A percentile compares a stretch with the other conserved stretches of the same genome.
Evolutionary conservation across 2,888 invertebrate species (phyloP).

Genomic region (Acleris cristana): DNA sequence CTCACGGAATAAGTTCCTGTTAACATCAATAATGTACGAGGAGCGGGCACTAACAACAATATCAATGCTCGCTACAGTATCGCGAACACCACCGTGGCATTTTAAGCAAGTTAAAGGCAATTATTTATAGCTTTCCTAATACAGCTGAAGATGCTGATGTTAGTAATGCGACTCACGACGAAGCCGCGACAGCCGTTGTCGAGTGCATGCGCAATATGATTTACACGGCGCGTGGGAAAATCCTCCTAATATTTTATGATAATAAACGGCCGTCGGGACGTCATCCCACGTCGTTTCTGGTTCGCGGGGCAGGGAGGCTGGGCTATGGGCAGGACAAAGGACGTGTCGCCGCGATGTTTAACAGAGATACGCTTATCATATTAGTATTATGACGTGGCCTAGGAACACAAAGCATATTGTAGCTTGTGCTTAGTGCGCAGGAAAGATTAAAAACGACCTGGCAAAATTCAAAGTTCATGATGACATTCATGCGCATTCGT

Average conservation of each 20-base stretch:
- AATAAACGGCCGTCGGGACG: constrained; percentile 25
- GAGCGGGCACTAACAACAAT: not conserved
- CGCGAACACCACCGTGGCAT: not conserved
- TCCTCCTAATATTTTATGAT: constrained; percentile 30
- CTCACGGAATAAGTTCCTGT: constrained; percentile 1
- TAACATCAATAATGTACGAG: not conserved
- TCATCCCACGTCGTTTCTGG: constrained; percentile 30
- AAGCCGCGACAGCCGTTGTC: constrained; percentile 20
- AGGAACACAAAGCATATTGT: not conserved
- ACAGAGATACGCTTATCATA: constrained; percentile 21
- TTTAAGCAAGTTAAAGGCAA: not conserved
- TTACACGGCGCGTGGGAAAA: constrained; percentile 32
- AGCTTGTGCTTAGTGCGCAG: not conserved
- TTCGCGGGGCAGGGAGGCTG: constrained; percentile 22
- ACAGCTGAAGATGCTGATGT: constrained; percentile 4
- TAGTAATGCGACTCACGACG: constrained; percentile 22
- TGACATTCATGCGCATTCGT: too few species aligned
- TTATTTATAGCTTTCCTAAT: constrained; percentile 15
- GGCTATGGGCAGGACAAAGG: constrained; percentile 32
- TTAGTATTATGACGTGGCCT: constrained; percentile 9
- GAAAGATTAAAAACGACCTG: too few species aligned
- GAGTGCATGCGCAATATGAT: constrained; percentile 30
- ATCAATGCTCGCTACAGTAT: not conserved
- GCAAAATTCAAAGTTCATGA: too few species aligned
- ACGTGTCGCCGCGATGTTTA: constrained; percentile 16